Base-by-base conservation (phyloP, 2,113 vertebrate species). In the Pedionomus torquatus region DNA sequence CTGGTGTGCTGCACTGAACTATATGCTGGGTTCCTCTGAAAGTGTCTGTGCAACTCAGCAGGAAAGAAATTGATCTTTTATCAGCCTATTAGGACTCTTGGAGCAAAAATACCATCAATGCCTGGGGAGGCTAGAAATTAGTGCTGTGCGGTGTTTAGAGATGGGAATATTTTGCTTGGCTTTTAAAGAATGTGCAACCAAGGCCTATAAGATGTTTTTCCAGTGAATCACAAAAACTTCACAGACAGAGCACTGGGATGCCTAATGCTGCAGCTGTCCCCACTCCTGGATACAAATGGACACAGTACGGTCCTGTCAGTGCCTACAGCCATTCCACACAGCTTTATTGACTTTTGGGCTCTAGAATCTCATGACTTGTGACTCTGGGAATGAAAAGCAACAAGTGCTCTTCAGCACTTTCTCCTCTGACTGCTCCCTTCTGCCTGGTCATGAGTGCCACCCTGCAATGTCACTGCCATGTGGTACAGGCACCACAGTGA, bases 391-490 rank as follows among this genome's bases (percentile, higher is more conserved):
- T 15, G 43, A 55, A 69, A 63, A 51, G 28, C 33, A 68, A 26
- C 46, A 63, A 39, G 20, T 37, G 60, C 41, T 66, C 41, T 57
- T n/a, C 54, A 74, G 1, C 4, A 39, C 7, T 23, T 21, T 28
- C n/a, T 84, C 48, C 39, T 31, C 26, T 74, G 9, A 28, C 60
- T 10, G 28, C 35, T 85, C 18, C 21, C 17, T 66, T 57, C 8
- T 30, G 35, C 43, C 51, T 58, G 83, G 26, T 9, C 30, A 60
- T 1, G 7, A 25, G 49, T 79, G 37, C 37, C 24, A 54, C 39
- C 14, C 8, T 18, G 51, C 4, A 0, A 16, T 54, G 39, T 71
- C 26, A 46, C 39, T 3, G 2, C 21, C 5, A 2, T 0, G 2
- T 7, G 10, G 54, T 26, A n/a, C 1, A 0, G 74, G 35, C 9